These are phyloP conservation scores for Callospermophilus lateralis DNA, from an alignment of 2,113 vertebrate species.

Conservation along the genomic window DNA sequence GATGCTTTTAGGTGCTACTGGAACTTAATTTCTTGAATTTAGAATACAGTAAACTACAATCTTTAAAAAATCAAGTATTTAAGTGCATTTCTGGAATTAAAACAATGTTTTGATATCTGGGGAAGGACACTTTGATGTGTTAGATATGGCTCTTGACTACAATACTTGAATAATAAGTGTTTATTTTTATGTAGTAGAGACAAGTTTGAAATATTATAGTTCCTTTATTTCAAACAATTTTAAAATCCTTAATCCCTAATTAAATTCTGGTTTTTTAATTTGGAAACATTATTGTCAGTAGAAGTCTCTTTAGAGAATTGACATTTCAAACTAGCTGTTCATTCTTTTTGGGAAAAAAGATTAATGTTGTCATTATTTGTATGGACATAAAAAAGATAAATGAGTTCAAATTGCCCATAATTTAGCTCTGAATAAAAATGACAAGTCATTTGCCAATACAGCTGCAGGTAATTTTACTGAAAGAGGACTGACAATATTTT, in stretches of 20 bases:
- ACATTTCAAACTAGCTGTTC: constrained; percentile 60
- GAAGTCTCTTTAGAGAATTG: constrained; percentile 18
- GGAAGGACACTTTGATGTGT: neutral
- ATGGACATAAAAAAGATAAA: constrained; percentile 73
- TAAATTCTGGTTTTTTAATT: constrained; percentile 58
- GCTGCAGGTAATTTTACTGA: constrained; percentile 78
- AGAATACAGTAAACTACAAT: neutral
- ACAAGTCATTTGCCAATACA: constrained; percentile 76
- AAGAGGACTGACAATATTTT: constrained; percentile 72
- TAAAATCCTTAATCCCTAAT: constrained; percentile 5
- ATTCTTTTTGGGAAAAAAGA: constrained; percentile 1
- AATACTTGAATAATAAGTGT: neutral
- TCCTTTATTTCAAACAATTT: neutral
- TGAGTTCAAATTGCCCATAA: constrained; percentile 73
- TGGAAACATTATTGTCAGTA: neutral
- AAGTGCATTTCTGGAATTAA: constrained; percentile 24
- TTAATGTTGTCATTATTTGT: constrained; percentile 72
- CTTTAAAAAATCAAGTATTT: neutral
- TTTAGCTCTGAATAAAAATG: constrained; percentile 75
- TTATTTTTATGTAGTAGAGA: constrained; percentile 12
- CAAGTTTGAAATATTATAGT: neutral
- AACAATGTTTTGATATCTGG: neutral
- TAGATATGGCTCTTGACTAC: neutral
- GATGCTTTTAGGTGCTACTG: neutral
- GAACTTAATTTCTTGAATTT: neutral